These are phyloP conservation scores for Silurus aristotelis DNA, from an alignment of 2,797 vertebrate species.

Conservation along the genomic window DNA sequence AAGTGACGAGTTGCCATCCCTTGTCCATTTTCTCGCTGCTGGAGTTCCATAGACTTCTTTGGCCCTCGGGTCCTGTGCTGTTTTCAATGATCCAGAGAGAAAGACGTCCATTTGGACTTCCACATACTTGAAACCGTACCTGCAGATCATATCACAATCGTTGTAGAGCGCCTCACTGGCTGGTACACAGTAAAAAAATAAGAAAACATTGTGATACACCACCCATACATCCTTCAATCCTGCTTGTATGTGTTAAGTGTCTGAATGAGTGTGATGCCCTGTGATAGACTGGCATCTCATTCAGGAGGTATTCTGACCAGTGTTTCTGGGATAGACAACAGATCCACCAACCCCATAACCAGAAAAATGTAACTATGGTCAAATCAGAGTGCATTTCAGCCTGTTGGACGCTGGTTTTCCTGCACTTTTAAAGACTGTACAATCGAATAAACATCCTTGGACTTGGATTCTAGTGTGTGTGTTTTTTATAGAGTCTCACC, in stretches of 20 bases:
- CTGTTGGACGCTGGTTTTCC: background rate
- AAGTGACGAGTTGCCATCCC: constrained; percentile 81
- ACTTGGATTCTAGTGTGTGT: background rate
- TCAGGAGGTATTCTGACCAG: background rate
- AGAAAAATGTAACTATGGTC: background rate
- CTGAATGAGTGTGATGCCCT: background rate
- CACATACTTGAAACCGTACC: constrained; percentile 89
- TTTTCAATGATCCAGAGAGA: constrained; percentile 88
- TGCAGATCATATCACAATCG: constrained; percentile 63
- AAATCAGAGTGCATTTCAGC: background rate
- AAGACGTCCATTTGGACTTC: constrained; percentile 78
- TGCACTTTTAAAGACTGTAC: background rate
- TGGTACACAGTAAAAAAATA: background rate
- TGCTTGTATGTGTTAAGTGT: background rate
- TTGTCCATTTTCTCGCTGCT: constrained; percentile 69
- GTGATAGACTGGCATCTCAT: background rate
- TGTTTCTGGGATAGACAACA: background rate
- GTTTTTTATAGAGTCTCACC: background rate
- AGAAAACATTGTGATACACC: background rate
- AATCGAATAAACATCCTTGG: background rate
- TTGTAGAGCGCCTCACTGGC: background rate
- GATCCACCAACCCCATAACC: background rate
- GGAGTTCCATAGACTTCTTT: constrained; percentile 80
- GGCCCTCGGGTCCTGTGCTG: constrained; percentile 84
- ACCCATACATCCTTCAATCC: background rate